phyloP scores from a whole-genome alignment of 2,888 invertebrate genomes.

The Schizaphis graminum region DNA sequence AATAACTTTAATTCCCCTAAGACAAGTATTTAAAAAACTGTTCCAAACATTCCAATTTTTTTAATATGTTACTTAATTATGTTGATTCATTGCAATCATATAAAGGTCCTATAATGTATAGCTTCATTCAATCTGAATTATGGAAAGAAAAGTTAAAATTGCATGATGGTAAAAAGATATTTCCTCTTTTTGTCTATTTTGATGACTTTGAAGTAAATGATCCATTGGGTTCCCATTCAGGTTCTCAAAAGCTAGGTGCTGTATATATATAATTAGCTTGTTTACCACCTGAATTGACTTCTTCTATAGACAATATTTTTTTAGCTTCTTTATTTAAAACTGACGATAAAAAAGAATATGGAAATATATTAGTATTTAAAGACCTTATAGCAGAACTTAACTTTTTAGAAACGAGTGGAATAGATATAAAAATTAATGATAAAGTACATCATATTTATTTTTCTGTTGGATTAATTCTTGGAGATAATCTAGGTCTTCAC shows the following conservation, averaged over 20 bases:
- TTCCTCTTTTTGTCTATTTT: constrained; percentile 14
- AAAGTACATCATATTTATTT: not conserved
- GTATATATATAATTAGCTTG: constrained; percentile 11
- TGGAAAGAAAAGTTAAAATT: not conserved
- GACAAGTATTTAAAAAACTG: too few species aligned
- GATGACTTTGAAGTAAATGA: constrained; percentile 26
- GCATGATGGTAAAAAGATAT: too few species aligned
- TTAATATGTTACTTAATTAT: too few species aligned
- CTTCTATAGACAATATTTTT: constrained; percentile 12
- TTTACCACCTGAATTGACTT: not conserved
- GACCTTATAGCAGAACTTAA: not conserved
- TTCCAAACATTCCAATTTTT: too few species aligned
- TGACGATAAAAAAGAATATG: not conserved
- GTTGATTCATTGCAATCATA: too few species aligned
- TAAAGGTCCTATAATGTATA: too few species aligned
- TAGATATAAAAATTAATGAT: not conserved
- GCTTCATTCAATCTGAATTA: constrained; percentile 3
- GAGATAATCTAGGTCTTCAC: not conserved
- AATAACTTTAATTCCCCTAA: not conserved
- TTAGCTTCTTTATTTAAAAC: too few species aligned
- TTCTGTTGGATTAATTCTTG: not conserved
- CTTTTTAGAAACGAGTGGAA: not conserved
- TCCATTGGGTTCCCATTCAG: not conserved
- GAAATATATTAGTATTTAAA: not conserved
- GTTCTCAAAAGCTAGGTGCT: not conserved